Base-by-base conservation (phyloP, 2,797 vertebrate species). In the Cyprinella venusta region DNA sequence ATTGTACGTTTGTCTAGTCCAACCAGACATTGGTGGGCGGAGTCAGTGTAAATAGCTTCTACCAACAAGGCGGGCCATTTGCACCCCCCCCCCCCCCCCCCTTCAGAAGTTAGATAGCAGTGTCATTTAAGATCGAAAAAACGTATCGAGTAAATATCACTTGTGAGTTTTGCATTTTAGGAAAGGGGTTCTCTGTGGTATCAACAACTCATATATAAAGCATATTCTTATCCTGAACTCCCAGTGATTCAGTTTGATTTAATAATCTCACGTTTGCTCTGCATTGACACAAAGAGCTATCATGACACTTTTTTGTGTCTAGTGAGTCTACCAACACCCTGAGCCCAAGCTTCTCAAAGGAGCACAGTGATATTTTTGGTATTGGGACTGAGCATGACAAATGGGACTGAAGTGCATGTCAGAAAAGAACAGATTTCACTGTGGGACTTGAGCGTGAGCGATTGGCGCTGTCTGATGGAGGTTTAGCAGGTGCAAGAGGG, bases 401-500 rank as follows among this genome's bases (percentile, higher is more conserved):
- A 50, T 48, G 77, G 50, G 50, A 76, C 33, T 76, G 13, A 59
- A 76, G 33, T 16, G 21, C 67, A 70, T 40, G 24, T 45, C 26
- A 63, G 40, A 80, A 59, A 69, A 71, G 61, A 65, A 81, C 50
- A 74, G 54, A 83, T 75, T 83, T 81, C 71, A 82, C 54, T 30
- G 65, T 33, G 0, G 59, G 38, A 78, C 33, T 9, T 5, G 33
- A 59, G 30, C 18, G 0, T 0, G 2, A 30, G 69, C 45, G 26
- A 45, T 26, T 9, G 10, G 76, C 45, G 30, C 24, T 45, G 38
- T 61, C 26, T 64, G 42, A 33, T 21, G 82, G 65, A 72, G 84
- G 63, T 88, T 80, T 48, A 72, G 87, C 83, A 83, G 75, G 83
- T 78, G 67, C 72, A 42, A 50, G n/a, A 59, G 67, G 48, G 68